Evolutionary conservation across 2,888 invertebrate genomes (phyloP).

Genomic region (Mantis religiosa): DNA sequence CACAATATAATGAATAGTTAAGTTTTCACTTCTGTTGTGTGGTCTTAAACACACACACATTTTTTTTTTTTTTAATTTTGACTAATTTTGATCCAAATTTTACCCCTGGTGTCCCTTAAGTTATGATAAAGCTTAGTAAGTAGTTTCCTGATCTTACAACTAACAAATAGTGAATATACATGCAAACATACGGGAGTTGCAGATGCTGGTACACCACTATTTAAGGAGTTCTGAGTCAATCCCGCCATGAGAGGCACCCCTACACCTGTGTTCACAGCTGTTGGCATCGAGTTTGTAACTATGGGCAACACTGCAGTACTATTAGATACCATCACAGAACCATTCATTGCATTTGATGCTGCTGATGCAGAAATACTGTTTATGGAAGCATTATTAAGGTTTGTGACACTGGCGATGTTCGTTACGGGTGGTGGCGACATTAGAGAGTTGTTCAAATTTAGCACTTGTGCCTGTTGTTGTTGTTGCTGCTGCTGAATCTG

Average conservation of each 20-base stretch:
- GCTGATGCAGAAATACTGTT: background rate
- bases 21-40: no score
- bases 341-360: background rate
- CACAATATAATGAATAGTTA: no score
- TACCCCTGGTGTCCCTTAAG: no score
- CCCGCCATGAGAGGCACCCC: background rate
- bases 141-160: no score
- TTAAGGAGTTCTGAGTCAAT: background rate
- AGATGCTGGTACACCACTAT: background rate
- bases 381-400: background rate
- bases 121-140: no score
- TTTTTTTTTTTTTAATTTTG: no score
- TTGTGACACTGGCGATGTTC: conserved; percentile 43
- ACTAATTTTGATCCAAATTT: no score
- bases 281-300: background rate
- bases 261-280: background rate
- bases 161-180: background rate
- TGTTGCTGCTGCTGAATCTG: conserved; percentile 33
- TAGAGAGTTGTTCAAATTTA: conserved; percentile 50
- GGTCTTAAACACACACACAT: no score
- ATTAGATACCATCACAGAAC: background rate
- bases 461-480: conserved; percentile 38
- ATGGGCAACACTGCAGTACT: background rate
- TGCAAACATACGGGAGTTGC: background rate
- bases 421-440: conserved; percentile 53